Evolutionary conservation across 2,113 vertebrate genomes (phyloP).

Genomic region (Accipiter cooperii): DNA sequence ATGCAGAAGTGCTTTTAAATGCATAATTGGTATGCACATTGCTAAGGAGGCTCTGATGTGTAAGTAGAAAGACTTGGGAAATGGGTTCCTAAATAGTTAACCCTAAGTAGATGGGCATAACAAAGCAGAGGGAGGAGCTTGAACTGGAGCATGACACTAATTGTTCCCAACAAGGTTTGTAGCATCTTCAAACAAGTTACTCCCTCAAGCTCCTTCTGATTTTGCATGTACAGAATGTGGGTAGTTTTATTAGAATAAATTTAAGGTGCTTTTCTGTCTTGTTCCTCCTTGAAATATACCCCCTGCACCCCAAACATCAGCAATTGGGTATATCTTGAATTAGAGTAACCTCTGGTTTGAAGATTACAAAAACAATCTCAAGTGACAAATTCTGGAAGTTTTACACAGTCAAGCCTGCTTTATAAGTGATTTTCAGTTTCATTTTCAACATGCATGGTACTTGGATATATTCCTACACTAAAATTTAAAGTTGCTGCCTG

Average conservation of each 20-base stretch:
- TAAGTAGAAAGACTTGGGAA: not conserved
- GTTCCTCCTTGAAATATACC: not conserved
- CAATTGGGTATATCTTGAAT: not conserved
- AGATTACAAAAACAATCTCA: not conserved
- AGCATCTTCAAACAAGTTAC: not conserved
- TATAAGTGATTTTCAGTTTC: not conserved
- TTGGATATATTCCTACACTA: not conserved
- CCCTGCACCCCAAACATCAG: not conserved
- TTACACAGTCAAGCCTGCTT: not conserved
- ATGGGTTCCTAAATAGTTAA: not conserved
- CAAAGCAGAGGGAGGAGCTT: not conserved
- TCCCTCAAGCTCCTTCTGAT: not conserved
- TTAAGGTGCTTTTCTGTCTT: not conserved
- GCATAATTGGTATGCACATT: not conserved
- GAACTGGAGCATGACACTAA: not conserved
- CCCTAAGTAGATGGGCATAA: not conserved
- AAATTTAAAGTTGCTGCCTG: not conserved
- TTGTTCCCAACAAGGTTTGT: not conserved
- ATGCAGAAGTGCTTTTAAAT: not conserved
- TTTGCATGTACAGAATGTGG: not conserved
- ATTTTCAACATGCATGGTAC: fast-evolving
- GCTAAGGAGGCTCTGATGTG: fast-evolving
- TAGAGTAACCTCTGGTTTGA: not conserved
- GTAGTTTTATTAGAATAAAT: not conserved
- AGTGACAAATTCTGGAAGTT: not conserved